Evolutionary conservation across 2,888 invertebrate genomes (phyloP), one percentile per base, ranked within the genome.

Genomic region (Cryptocheilus praepositus): DNA sequence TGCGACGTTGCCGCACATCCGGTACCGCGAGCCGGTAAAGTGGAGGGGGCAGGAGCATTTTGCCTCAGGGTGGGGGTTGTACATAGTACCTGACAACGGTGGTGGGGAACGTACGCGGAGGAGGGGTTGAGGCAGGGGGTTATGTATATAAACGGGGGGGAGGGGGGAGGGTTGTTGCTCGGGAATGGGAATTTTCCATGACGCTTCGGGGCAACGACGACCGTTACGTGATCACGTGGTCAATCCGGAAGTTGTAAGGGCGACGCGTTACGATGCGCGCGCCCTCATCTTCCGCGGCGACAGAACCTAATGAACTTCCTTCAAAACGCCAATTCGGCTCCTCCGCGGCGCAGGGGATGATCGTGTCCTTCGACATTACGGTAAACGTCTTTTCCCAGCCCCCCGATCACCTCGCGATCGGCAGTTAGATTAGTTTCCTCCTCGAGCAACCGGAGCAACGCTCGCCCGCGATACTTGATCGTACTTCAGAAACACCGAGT

Each of bases 1-100:
- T 88, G 88, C 88, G 84, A 88, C 84, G 88, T 88, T 88, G 88
- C 88, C 88, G 84, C 80, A 85, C 82, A 84, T 87, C 86, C 86
- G 85, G 84, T 85, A 79, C 67, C 72, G 63, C 22, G n/a, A 19
- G 28, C 21, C 22, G 57, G 45, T 3, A 21, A 11, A 1, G 44
- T 71, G 76, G 86, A 82, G 84, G 87, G 85, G 84, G 80, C 66
- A 64, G 55, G 67, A 69, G 79, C 75, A 78, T 82, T 78, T 74
- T 65, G 62, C 28, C 8, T 16, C 54, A 59, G 69, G 76, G 84
- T 83, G 84, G 83, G 83, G 81, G 76, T 64, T 79, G 79, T 83
- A 80, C 76, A 81, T 79, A 79, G 71, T 67, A 64, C 65, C 66
- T 60, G 64, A 62, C 67, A 56, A 62, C 18, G 19, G 49, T 64